These are phyloP conservation scores for Panagrolaimus sp. DNA, from an alignment of 1,140 invertebrate species.

Conservation along the genomic window DNA sequence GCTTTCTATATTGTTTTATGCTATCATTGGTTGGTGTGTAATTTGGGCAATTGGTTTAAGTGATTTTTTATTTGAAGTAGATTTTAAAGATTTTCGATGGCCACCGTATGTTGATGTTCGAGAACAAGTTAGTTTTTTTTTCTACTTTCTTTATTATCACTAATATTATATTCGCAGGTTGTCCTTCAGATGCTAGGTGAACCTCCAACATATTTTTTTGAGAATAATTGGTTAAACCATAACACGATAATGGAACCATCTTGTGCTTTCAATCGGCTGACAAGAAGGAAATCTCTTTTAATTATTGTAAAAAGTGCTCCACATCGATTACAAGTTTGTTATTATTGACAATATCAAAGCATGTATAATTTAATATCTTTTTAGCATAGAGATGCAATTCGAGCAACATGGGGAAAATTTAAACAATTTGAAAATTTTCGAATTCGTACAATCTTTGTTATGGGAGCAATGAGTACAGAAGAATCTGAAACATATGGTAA, in stretches of 20 bases:
- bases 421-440: conserved; percentile 29
- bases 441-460: conserved; percentile 47
- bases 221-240: conserved; percentile 19
- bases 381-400: conserved; percentile 42
- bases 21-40: background rate
- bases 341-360: background rate
- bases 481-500: conserved; percentile 9
- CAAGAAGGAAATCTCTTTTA: conserved; percentile 31
- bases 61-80: conserved; percentile 7
- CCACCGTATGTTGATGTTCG: conserved; percentile 33
- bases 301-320: conserved; percentile 50
- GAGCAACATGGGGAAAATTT: conserved; percentile 38
- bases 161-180: conserved; percentile 19
- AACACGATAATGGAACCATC: conserved; percentile 22
- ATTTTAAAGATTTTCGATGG: conserved; percentile 26
- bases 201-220: conserved; percentile 15
- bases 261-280: conserved; percentile 31
- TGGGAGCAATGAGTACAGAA: conserved; percentile 25
- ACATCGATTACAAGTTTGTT: conserved; percentile 27
- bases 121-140: conserved; percentile 20
- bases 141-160: background rate
- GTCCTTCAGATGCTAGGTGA: conserved; percentile 22
- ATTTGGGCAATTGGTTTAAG: conserved; percentile 7
- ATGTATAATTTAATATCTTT: too few species aligned
- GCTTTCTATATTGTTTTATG: background rate